Conservation (phyloP, 2,113 vertebrate species). For the Oostethus manadensis region DNA sequence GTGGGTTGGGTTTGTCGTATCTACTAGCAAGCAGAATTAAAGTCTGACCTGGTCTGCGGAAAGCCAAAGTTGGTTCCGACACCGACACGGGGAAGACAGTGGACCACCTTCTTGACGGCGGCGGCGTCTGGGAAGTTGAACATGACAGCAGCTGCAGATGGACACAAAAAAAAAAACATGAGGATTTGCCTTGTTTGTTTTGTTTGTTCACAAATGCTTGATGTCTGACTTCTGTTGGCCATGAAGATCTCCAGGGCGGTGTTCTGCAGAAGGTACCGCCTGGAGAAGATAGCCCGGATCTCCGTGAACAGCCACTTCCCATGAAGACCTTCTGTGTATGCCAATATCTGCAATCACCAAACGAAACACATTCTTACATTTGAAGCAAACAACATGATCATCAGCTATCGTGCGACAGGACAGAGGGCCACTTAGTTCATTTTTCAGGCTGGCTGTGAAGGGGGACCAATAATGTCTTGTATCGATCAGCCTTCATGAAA, state of each 20-base stretch:
- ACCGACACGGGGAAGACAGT: conserved; percentile 92
- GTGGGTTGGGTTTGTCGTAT: no score
- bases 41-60: conserved; percentile 87
- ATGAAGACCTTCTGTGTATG: conserved; percentile 93
- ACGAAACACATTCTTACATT: neutral
- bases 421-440: conserved; percentile 47
- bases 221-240: conserved; percentile 90
- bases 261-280: conserved; percentile 93
- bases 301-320: conserved; percentile 98
- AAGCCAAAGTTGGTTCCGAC: conserved; percentile 92
- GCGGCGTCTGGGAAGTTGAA: conserved; percentile 93
- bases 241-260: conserved; percentile 96
- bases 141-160: conserved; percentile 84
- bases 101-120: conserved; percentile 92
- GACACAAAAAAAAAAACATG: no score
- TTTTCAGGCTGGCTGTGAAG: conserved; percentile 55
- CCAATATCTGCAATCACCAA: conserved; percentile 76
- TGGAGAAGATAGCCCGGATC: conserved; percentile 89
- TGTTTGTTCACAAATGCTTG: no score
- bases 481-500: conserved; percentile 77
- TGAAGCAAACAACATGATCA: neutral
- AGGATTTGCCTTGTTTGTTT: no score
- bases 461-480: conserved; percentile 73
- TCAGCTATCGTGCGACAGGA: neutral
- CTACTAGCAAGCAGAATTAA: neutral